Conservation (phyloP, 1,140 invertebrate species). For the Zaprionus lachaisei region DNA sequence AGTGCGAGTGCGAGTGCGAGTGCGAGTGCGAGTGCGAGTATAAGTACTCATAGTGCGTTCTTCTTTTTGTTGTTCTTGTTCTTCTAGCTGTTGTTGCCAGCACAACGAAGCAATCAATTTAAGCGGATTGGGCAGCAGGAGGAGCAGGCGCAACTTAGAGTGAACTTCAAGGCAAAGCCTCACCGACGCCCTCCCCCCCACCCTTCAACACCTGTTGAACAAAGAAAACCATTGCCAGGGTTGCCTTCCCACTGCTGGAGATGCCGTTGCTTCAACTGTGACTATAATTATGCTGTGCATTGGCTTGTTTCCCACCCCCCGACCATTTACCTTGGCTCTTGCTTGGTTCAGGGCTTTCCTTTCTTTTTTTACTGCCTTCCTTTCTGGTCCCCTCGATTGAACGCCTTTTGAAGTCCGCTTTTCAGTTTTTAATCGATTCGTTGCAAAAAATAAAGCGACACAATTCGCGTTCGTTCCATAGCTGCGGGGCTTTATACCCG, state of each 20-base stretch:
- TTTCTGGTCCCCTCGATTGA: conserved; percentile 12
- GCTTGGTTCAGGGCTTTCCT: background rate
- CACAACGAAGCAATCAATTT: conserved; percentile 66
- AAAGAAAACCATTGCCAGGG: background rate
- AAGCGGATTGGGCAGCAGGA: conserved; percentile 55
- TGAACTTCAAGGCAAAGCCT: background rate
- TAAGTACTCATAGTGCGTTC: background rate
- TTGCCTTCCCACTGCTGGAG: background rate
- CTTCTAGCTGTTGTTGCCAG: background rate
- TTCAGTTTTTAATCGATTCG: conserved; percentile 78
- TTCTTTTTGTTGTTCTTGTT: background rate
- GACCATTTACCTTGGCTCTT: background rate
- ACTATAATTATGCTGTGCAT: conserved; percentile 22
- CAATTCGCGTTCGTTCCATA: conserved; percentile 48
- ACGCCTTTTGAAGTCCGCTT: conserved; percentile 48
- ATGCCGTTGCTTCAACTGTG: conserved; percentile 9
- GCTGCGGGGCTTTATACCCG: conserved; percentile 70
- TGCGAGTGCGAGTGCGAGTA: background rate
- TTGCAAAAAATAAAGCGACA: conserved; percentile 30
- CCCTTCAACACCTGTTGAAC: background rate
- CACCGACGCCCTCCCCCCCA: background rate
- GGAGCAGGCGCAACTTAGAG: background rate
- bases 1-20: no score
- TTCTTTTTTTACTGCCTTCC: conserved; percentile 3
- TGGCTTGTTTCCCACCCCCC: background rate